Evolutionary conservation across 2,113 vertebrate genomes (phyloP).

Genomic region (Poicephalus meyeri): DNA sequence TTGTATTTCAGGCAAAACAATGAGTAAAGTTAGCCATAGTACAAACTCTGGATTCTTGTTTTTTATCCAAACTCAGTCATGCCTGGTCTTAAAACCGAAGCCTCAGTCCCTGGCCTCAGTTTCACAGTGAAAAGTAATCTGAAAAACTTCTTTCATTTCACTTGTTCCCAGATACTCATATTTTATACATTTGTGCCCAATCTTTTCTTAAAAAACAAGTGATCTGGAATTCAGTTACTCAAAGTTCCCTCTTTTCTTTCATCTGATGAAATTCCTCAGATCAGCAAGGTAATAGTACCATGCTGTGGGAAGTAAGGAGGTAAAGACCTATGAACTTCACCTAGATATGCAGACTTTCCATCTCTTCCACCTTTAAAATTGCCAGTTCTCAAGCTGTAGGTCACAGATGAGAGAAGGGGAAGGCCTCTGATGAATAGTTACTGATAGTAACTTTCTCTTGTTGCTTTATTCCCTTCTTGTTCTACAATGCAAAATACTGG

Average conservation of each 20-base stretch:
- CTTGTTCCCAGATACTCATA: not conserved
- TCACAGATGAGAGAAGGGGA: not conserved
- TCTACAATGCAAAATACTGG: not conserved
- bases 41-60: not conserved
- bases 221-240: slow-evolving; percentile 18
- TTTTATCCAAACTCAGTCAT: not conserved
- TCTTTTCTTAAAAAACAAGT: slow-evolving; percentile 18
- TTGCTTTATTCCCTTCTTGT: not conserved
- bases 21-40: not conserved
- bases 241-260: not conserved
- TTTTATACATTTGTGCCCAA: not conserved
- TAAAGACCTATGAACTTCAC: not conserved
- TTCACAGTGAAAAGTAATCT: not conserved
- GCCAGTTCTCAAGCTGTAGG: not conserved
- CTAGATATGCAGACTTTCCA: not conserved
- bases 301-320: not conserved
- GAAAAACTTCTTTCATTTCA: not conserved
- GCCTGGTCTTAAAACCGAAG: not conserved
- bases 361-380: not conserved
- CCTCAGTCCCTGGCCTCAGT: not conserved
- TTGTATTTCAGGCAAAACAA: not conserved
- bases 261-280: not conserved
- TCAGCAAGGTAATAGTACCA: not conserved
- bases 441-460: not conserved
- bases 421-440: slow-evolving; percentile 13